A percentile compares a stretch with the other conserved stretches of the same genome.
Conservation (phyloP, 2,797 vertebrate species). For the Melanotaenia pygmaea region DNA sequence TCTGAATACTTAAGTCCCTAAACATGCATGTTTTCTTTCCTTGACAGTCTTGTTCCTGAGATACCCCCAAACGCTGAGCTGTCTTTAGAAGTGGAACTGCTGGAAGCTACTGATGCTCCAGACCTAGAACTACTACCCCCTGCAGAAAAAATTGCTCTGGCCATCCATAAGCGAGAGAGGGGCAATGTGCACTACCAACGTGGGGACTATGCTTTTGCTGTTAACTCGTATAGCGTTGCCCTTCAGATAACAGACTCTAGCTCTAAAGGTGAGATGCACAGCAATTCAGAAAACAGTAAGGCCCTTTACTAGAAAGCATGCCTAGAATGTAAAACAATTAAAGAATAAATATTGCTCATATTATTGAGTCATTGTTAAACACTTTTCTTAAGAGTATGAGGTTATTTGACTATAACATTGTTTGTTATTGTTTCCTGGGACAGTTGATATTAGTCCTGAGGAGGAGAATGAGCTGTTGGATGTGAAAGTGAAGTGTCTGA, state of each 20-base stretch:
- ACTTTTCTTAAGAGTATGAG: background rate
- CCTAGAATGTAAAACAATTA: background rate
- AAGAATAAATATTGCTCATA: background rate
- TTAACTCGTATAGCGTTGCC: slow-evolving; percentile 94
- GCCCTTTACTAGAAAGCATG: too few species aligned
- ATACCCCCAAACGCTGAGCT: slow-evolving; percentile 85
- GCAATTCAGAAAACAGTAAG: background rate
- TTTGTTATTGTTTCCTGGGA: slow-evolving; percentile 15
- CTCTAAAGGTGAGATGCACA: slow-evolving; percentile 87
- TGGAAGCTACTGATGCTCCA: slow-evolving; percentile 81
- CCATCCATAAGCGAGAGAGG: slow-evolving; percentile 88
- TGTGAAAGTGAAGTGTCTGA: slow-evolving; percentile 95
- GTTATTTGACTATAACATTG: background rate
- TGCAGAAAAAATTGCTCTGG: slow-evolving; percentile 85
- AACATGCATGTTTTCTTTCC: background rate
- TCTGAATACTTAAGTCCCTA: background rate
- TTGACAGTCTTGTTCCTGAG: slow-evolving; percentile 78
- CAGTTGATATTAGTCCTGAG: slow-evolving; percentile 89
- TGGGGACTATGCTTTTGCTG: slow-evolving; percentile 90
- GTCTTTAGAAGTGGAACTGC: slow-evolving; percentile 88
- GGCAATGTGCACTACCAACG: slow-evolving; percentile 94
- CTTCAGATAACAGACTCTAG: slow-evolving; percentile 90
- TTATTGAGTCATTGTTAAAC: background rate
- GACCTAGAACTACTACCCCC: slow-evolving; percentile 91
- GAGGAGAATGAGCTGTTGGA: slow-evolving; percentile 91